Percentiles rank a stretch among this genome's conserved stretches.
These are phyloP conservation scores for Zhengitettix transpicula DNA, from an alignment of 2,888 invertebrate genomes.

Conservation along the genomic window DNA sequence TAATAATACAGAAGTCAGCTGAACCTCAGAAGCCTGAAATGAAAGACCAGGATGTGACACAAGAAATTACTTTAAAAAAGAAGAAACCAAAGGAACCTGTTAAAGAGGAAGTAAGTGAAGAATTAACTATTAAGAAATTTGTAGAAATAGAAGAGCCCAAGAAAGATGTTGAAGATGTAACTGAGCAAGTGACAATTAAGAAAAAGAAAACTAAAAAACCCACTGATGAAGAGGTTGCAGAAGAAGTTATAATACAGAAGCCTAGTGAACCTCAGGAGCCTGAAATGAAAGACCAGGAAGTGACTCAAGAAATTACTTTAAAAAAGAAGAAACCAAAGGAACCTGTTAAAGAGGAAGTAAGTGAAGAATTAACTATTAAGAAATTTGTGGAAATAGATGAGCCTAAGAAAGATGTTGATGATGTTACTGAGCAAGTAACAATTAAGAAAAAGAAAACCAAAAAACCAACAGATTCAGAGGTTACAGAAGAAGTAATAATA, in stretches of 20 bases:
- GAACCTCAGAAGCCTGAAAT: conserved; percentile 26
- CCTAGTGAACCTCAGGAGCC: conserved; percentile 22
- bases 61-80: conserved; percentile 35
- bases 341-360: conserved; percentile 14
- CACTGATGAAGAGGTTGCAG: conserved; percentile 10
- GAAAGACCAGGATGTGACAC: conserved; percentile 18
- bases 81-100: conserved; percentile 24
- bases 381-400: conserved; percentile 19
- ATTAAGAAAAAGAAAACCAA: conserved; percentile 19
- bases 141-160: conserved; percentile 17
- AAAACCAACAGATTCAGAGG: conserved; percentile 11
- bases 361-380: conserved; percentile 13
- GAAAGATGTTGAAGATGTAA: conserved; percentile 11
- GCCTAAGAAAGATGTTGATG: conserved; percentile 8
- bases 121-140: conserved; percentile 15
- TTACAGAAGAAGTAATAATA: conserved; percentile 14
- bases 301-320: conserved; percentile 49
- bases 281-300: conserved; percentile 25
- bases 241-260: conserved; percentile 14
- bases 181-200: conserved; percentile 14
- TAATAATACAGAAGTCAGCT: conserved; percentile 13
- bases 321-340: conserved; percentile 45
- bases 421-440: conserved; percentile 14
- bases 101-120: conserved; percentile 15
- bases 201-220: conserved; percentile 19